phyloP scores from a whole-genome alignment of 2,797 vertebrate species.

The Coendou prehensilis region DNA sequence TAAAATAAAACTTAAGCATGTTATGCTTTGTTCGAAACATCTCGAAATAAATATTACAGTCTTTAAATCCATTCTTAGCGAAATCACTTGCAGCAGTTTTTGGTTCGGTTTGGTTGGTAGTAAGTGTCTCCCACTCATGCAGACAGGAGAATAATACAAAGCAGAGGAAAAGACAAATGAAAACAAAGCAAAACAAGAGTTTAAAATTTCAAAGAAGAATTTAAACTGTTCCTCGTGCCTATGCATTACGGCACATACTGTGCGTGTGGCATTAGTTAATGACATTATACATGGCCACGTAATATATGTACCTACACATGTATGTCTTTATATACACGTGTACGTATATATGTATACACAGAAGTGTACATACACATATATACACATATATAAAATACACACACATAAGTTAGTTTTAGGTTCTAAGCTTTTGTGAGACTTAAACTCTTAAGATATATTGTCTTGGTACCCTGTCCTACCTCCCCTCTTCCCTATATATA shows the following conservation, averaged over 20 bases:
- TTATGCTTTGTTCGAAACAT: constrained; percentile 74
- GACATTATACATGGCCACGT: not conserved
- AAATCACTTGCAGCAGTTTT: constrained; percentile 73
- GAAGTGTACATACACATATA: no score
- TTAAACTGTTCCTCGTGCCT: not conserved
- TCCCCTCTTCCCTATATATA: not conserved
- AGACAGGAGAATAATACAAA: constrained; percentile 57
- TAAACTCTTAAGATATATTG: constrained; percentile 6
- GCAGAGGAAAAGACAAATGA: not conserved
- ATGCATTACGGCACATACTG: not conserved
- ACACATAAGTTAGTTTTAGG: not conserved
- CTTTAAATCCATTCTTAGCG: constrained; percentile 76
- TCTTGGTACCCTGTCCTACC: not conserved
- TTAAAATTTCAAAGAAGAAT: constrained; percentile 55
- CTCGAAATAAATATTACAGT: constrained; percentile 71
- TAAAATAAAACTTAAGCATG: constrained; percentile 68
- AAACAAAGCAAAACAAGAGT: not conserved
- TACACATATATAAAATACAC: not conserved
- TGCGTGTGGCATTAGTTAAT: not conserved
- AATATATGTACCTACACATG: not conserved
- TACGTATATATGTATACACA: not conserved
- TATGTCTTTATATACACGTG: not conserved
- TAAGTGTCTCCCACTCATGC: constrained; percentile 60
- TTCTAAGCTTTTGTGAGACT: constrained; percentile 46
- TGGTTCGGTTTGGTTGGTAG: constrained; percentile 66